Evolutionary conservation across 2,797 vertebrate species (phyloP).

Genomic region (Tolypeutes matacus): DNA sequence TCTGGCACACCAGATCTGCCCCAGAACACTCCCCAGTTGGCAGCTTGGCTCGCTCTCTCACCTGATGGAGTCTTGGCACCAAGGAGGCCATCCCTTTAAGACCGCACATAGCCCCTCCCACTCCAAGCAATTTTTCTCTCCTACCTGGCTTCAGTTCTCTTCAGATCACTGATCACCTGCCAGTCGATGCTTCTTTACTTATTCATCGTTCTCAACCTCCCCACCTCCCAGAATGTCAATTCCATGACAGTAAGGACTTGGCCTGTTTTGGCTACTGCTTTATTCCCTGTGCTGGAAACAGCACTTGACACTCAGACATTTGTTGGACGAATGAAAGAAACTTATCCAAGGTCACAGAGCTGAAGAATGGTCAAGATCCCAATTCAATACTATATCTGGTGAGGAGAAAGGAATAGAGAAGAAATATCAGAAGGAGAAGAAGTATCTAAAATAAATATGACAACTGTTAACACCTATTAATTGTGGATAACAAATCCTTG

Average conservation of each 20-base stretch:
- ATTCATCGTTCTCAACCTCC: not conserved
- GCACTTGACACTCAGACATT: not conserved
- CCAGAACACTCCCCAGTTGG: accelerated
- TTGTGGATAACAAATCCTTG: not conserved
- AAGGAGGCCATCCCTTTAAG: not conserved
- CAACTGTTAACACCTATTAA: not conserved
- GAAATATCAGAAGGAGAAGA: not conserved
- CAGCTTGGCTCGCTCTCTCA: too few species aligned
- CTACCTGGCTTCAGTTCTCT: too few species aligned
- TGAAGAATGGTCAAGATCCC: not conserved
- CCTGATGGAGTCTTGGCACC: not conserved
- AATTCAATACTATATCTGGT: not conserved
- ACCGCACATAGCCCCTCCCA: not conserved
- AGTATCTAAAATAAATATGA: not conserved
- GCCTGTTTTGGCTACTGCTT: not conserved
- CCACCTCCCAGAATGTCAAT: not conserved
- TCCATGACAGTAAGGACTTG: not conserved
- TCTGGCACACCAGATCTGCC: not conserved
- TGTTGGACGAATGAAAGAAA: not conserved
- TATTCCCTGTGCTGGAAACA: not conserved
- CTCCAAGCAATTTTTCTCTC: not conserved
- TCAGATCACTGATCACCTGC: not conserved
- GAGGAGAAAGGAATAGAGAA: not conserved
- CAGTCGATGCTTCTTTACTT: not conserved
- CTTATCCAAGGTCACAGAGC: not conserved